These are phyloP conservation scores for human (Homo sapiens) DNA, from an alignment of 2,113 vertebrate genomes.

Conservation along the genomic window DNA sequence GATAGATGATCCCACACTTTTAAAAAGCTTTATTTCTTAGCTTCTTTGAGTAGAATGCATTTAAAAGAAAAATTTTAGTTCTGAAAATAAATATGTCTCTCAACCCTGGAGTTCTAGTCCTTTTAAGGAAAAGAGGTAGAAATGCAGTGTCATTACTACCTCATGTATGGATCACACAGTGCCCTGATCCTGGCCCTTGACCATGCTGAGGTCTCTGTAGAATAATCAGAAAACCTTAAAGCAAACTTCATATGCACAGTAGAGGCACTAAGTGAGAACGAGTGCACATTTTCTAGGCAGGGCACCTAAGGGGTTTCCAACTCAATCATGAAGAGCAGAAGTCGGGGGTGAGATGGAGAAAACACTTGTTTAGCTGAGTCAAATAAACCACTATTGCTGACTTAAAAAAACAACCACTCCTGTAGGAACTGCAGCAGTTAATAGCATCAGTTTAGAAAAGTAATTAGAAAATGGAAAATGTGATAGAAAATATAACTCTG, in stretches of 20 bases:
- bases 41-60: neutral
- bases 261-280: constrained; percentile 8
- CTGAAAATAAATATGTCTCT: constrained; percentile 40
- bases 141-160: constrained; percentile 28
- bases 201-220: neutral
- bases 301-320: neutral
- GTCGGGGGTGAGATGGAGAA: neutral
- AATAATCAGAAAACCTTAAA: constrained; percentile 8
- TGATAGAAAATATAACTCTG: constrained; percentile 26
- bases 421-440: neutral
- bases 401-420: neutral
- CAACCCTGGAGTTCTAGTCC: neutral
- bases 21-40: neutral
- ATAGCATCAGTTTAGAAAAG: constrained; percentile 25
- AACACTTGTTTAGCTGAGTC: neutral
- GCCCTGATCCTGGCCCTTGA: neutral
- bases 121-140: neutral
- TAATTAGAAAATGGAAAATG: neutral
- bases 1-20: neutral
- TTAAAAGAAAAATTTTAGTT: constrained; percentile 22
- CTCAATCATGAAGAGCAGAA: neutral
- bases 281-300: neutral
- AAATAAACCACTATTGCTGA: neutral
- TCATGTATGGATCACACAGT: neutral
- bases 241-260: neutral